Evolutionary conservation across 2,797 vertebrate genomes (phyloP), one percentile per base, ranked within the genome.

Genomic region (Pangasius sanitwongsei): DNA sequence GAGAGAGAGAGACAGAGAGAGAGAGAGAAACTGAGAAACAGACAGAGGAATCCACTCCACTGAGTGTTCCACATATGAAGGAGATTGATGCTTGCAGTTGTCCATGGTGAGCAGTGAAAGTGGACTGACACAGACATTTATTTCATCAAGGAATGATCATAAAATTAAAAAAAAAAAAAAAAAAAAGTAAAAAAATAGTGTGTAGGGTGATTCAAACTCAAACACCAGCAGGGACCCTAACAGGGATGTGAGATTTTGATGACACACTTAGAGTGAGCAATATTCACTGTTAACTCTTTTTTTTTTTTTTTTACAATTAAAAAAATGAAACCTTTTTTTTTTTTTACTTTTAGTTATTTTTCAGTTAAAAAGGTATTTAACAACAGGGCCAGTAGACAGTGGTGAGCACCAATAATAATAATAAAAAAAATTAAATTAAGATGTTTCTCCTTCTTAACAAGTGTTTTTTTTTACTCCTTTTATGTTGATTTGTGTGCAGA

Each of bases 31-130:
- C 20, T 13, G 61, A 84, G 83, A 53, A 23, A 84, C 15, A 69
- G 65, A 69, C n/a, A 31, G 83, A 34, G 50, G 67, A 87, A 86
- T 90, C 70, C 57, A 70, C 80, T 89, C 31, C 75, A 87, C 85
- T 74, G 87, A 77, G 85, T 89, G 81, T 87, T 88, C 67, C 59
- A 81, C 69, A 84, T 87, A 77, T 89, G 55, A 87, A 87, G 59
- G 74, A 65, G 70, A 44, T 85, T 65, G 86, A 90, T 85, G 74
- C 57, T 81, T 67, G 65, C 44, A 25, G 75, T 75, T 87, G 57
- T 78, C 55, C 41, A 83, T 48, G 23, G 48, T 87, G 82, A 34
- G 25, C 89, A 88, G 87, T 89, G 82, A 91, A 87, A 88, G 85
- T 82, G 77, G 80, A 61, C 55, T 83, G 11, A 41, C 80, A 78